Evolutionary conservation across 2,797 vertebrate species (phyloP).

Genomic region (Onychomys torridus): DNA sequence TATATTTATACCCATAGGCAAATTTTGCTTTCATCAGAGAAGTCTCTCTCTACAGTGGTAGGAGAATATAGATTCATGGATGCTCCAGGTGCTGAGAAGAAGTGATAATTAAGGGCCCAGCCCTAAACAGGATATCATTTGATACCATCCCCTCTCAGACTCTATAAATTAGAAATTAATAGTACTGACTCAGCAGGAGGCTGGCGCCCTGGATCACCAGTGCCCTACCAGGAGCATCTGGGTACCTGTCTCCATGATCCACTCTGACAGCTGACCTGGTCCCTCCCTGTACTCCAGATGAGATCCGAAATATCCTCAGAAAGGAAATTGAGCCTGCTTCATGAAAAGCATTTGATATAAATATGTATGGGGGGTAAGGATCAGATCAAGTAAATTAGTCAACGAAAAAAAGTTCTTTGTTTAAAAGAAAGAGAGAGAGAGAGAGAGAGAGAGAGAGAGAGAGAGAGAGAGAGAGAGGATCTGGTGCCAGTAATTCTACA

Average conservation of each 20-base stretch:
- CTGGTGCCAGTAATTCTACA: conserved; percentile 43
- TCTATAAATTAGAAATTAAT: background rate
- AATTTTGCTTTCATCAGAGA: background rate
- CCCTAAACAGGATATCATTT: background rate
- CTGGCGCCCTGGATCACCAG: background rate
- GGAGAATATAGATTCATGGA: background rate
- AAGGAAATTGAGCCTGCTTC: conserved; percentile 1
- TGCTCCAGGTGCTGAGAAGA: background rate
- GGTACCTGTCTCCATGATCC: background rate
- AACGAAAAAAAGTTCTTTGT: conserved; percentile 51
- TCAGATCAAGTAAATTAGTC: conserved; percentile 58
- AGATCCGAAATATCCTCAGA: conserved; percentile 40
- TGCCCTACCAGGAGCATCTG: background rate
- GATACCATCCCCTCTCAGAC: background rate
- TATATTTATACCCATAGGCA: background rate
- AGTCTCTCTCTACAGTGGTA: background rate
- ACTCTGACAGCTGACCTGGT: background rate
- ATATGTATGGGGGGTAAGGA: background rate
- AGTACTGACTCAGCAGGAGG: conserved; percentile 33
- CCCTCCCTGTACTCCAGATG: background rate
- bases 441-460: background rate
- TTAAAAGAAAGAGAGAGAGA: background rate
- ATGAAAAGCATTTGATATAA: conserved; percentile 36
- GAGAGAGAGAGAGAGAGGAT: background rate
- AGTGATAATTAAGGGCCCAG: no score